These are phyloP conservation scores for Pelodiscus sinensis DNA, from an alignment of 2,113 vertebrate species.

Conservation along the genomic window DNA sequence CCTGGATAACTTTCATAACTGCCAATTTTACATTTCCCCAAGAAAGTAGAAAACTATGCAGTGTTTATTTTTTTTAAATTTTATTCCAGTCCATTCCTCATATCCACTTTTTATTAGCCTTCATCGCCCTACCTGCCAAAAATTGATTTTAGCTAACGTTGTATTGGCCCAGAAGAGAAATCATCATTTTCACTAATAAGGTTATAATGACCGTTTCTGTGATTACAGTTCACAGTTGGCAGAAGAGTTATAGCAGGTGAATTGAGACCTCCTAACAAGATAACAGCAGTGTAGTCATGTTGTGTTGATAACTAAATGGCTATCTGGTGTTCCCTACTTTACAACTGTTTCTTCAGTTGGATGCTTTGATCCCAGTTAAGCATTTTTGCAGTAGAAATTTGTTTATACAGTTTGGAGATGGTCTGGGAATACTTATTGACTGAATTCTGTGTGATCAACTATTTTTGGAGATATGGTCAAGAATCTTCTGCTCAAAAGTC, in stretches of 20 bases:
- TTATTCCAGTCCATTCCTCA: background rate
- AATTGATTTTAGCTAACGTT: background rate
- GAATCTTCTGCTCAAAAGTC: background rate
- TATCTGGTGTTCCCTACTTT: background rate
- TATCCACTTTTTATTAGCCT: background rate
- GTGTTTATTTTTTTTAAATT: background rate
- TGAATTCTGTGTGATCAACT: background rate
- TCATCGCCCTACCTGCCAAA: conserved; percentile 40
- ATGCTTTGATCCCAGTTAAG: conserved; percentile 6
- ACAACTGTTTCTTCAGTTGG: conserved; percentile 28
- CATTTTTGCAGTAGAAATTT: conserved; percentile 18
- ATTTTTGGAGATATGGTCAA: background rate
- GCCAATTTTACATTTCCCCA: background rate
- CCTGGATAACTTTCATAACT: background rate
- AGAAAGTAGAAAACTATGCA: background rate
- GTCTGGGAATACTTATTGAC: background rate
- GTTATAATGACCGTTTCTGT: conserved; percentile 59
- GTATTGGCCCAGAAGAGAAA: conserved; percentile 23
- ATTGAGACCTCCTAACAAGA: conserved; percentile 41
- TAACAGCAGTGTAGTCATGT: background rate
- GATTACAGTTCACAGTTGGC: conserved; percentile 46
- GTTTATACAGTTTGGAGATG: conserved; percentile 25
- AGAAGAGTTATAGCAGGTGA: conserved; percentile 31
- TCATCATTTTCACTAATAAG: conserved; percentile 49
- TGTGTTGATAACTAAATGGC: conserved; percentile 45